Conservation (phyloP, 2,888 invertebrate genomes). For the Tenthredo amoena region DNA sequence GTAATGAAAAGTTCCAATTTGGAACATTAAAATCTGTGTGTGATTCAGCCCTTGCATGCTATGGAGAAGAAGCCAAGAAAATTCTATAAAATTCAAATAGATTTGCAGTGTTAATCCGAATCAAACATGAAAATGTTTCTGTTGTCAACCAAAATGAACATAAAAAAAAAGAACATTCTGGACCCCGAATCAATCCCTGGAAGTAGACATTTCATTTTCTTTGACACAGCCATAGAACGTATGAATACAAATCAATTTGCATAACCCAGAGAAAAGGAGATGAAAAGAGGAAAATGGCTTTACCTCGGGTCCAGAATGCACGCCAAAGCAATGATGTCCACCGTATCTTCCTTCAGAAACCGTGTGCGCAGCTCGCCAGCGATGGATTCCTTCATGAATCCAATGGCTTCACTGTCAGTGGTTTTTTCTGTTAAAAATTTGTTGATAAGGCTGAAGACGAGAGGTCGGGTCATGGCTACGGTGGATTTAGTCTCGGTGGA, state of each 20-base stretch:
- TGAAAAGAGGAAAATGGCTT: background rate
- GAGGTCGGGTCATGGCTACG: conserved; percentile 6
- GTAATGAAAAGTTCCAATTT: too few species aligned
- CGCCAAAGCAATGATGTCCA: background rate
- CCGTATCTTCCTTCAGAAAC: background rate
- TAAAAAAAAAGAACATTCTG: too few species aligned
- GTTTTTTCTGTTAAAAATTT: background rate
- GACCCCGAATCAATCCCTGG: too few species aligned
- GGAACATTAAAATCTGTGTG: too few species aligned
- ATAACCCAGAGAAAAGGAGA: background rate
- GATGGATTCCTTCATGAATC: background rate
- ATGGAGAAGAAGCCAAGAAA: too few species aligned
- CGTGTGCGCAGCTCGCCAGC: background rate
- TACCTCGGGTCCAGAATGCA: conserved; percentile 3
- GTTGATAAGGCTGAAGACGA: background rate
- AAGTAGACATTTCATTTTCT: too few species aligned
- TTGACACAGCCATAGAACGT: background rate
- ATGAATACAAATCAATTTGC: background rate
- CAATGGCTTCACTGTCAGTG: background rate
- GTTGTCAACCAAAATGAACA: too few species aligned
- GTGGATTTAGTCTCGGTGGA: background rate
- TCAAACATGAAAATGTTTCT: too few species aligned
- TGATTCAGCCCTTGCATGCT: too few species aligned
- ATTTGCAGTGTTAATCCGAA: too few species aligned
- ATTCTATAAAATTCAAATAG: too few species aligned